These are phyloP conservation scores for Schizotus pectinicornis DNA, from an alignment of 2,888 invertebrate species.

Conservation along the genomic window DNA sequence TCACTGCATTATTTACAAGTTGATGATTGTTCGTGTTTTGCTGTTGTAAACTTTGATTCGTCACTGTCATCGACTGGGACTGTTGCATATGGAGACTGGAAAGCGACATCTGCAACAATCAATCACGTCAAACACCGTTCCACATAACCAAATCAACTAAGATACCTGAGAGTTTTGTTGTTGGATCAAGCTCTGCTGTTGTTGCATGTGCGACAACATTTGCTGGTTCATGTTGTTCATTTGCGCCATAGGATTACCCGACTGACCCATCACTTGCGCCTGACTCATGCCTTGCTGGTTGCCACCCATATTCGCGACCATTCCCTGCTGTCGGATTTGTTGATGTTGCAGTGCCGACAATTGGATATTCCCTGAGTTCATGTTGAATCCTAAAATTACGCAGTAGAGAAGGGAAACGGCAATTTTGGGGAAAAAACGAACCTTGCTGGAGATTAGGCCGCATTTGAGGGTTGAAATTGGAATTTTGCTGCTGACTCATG, in stretches of 20 bases:
- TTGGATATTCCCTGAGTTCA: conserved; percentile 51
- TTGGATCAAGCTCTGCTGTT: conserved; percentile 61
- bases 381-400: conserved; percentile 41
- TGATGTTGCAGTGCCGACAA: conserved; percentile 59
- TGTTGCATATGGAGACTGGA: conserved; percentile 75
- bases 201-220: conserved; percentile 61
- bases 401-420: not conserved
- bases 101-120: conserved; percentile 61
- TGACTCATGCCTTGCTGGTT: conserved; percentile 41
- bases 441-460: conserved; percentile 62
- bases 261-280: conserved; percentile 48
- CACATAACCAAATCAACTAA: conserved; percentile 19
- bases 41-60: conserved; percentile 45
- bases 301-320: conserved; percentile 53
- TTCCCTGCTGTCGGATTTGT: conserved; percentile 56
- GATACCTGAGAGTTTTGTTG: conserved; percentile 56
- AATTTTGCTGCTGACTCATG: conserved; percentile 63
- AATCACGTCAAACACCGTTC: not conserved
- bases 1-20: conserved; percentile 49
- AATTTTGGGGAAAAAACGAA: not conserved
- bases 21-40: conserved; percentile 44
- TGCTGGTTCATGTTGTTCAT: conserved; percentile 56
- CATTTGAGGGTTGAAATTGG: conserved; percentile 59
- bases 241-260: conserved; percentile 51
- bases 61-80: conserved; percentile 69